Conservation (phyloP, 2,797 vertebrate species). For the Clangula hyemalis region DNA sequence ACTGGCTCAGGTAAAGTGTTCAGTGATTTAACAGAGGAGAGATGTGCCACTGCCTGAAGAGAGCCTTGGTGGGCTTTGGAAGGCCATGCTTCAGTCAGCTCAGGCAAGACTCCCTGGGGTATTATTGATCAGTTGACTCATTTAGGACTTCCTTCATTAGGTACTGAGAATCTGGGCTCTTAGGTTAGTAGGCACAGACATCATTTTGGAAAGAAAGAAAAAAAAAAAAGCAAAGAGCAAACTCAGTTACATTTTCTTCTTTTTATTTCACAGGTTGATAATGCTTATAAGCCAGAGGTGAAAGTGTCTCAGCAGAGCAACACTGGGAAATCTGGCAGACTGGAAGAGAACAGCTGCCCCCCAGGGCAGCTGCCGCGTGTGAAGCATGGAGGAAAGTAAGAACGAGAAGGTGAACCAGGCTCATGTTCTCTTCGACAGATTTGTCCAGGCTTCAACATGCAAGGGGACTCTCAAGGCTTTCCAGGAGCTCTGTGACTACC, state of each 20-base stretch:
- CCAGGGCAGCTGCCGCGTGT: slow-evolving; percentile 25
- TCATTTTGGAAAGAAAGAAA: not conserved
- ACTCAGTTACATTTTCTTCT: not conserved
- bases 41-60: not conserved
- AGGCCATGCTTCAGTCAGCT: not conserved
- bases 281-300: slow-evolving; percentile 59
- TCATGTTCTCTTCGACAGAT: slow-evolving; percentile 92
- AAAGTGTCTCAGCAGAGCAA: slow-evolving; percentile 48
- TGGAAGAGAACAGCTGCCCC: slow-evolving; percentile 61
- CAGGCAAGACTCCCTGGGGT: not conserved
- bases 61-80: not conserved
- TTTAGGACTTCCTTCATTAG: not conserved
- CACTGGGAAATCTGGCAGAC: slow-evolving; percentile 47
- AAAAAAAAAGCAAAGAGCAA: not conserved
- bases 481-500: slow-evolving; percentile 94
- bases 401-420: slow-evolving; percentile 84
- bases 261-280: slow-evolving; percentile 67
- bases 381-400: slow-evolving; percentile 80
- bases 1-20: not conserved
- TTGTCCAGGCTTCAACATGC: slow-evolving; percentile 93
- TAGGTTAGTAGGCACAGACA: not conserved
- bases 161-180: not conserved
- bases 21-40: not conserved
- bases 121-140: not conserved
- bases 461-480: slow-evolving; percentile 96